Base-by-base conservation (phyloP, 1,140 invertebrate genomes). In the Drosophila rufa region DNA sequence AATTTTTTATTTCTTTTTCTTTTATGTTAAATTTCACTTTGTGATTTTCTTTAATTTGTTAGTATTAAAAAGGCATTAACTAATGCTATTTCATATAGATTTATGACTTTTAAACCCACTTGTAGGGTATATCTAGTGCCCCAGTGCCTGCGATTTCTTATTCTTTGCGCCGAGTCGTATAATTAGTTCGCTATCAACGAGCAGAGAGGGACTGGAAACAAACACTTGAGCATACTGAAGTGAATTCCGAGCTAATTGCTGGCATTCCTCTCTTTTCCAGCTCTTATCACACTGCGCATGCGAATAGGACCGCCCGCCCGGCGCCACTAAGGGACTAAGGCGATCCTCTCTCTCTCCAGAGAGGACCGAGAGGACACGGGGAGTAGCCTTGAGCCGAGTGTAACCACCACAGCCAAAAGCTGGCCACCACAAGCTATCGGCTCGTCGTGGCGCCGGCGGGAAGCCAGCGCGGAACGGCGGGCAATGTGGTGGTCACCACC, bases 351-450 rank as follows among this genome's bases (percentile, higher is more conserved):
- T 36, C 17, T 33, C 38, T 22, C 17, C 33, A 15, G 17, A 42
- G 48, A 38, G 33, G 33, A 58, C 7, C 42, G 45, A 25, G 43
- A n/a, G 62, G 25, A 19, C 17, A 15, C 42, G 15, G 65, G 46
- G 45, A 38, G 50, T 25, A 45, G 42, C 27, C 27, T n/a, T 43
- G 46, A 71, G 36, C 46, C 42, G 19, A 9, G 27, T 14, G 30
- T 25, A 56, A 6, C 27, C 15, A 47, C 43, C 64, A 60, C 69
- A 81, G 47, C 53, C 67, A 58, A 61, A 58, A 61, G 71, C 81
- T 89, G 84, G 84, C 84, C 40, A 91, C 85, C 64, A 91, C 82
- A 91, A 91, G 86, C 79, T 90, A 87, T 82, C 82, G 87, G 47
- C 61, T 90, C 65, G 82, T 91, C 61, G 76, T 91, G 48, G 87